Base-by-base conservation (phyloP, 1,140 invertebrate genomes). In the Lordiphosa mommai region DNA sequence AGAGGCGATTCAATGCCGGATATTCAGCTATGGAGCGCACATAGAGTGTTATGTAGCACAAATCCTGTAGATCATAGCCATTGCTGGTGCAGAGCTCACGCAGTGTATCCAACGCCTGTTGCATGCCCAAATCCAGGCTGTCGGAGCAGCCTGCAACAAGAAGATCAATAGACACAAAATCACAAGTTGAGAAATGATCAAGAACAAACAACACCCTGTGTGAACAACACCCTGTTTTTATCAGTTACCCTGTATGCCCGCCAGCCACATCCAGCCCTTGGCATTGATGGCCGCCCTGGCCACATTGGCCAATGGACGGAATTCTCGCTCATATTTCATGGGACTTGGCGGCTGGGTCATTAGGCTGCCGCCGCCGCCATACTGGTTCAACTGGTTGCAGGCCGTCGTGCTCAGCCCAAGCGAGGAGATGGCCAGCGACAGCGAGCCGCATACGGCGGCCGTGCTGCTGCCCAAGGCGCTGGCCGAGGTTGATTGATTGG, bases 21-120 rank as follows among this genome's bases (percentile, higher is more conserved):
- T 96, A 98, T 50, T 95, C 91, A 2, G 90, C 91, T 93, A 98
- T 96, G 74, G 94, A 93, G 52, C 92, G 91, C 49, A 98, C 92
- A 82, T 95, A 97, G 64, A 98, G 90, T 44, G 93, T 94, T 27
- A 98, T 92, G 6, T 93, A 93, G 68, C 95, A 94, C 37, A 97
- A 88, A 79, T 96, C 92, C 41, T 91, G 89, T 43, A 95, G 88
- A 37, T 90, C 88, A 58, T 95, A 90, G 61, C 90, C 89, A 87
- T 93, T 90, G 20, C 90, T 50, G 1, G 43, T 48, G 58, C 87
- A 87, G 7, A 87, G 51, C 1, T 69, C 56, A 7, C 49, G 36
- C 23, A 88, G 30, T 5, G 63, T 71, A 37, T 65, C 53, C 67
- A 89, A 40, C 1, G 88, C 88, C 56, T 57, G 58, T 8, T 76